Base-by-base conservation (phyloP, 2,888 invertebrate genomes). In the Cryptus armator region DNA sequence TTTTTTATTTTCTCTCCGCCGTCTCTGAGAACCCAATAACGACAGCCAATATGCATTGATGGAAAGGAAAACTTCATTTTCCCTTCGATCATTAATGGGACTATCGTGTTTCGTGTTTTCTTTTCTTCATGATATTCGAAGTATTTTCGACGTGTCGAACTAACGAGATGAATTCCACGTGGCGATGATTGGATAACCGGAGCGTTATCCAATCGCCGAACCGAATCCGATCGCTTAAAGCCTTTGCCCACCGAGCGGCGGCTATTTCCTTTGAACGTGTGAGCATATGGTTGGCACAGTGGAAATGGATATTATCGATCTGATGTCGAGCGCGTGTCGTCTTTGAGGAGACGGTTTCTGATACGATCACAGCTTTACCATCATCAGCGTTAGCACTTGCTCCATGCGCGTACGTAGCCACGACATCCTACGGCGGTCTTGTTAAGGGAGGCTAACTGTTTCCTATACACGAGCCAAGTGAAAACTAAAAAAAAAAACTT, bases 281-380 rank as follows among this genome's bases (percentile, higher is more conserved):
- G 66, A 24, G 24, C 51, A 67, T 79, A 66, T 19, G 16, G 32
- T 29, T 44, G 53, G 70, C 48, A 84, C 71, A 84, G 80, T 80
- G 71, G 80, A 80, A 80, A 80, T 75, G 75, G 83, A 84, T 80
- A 84, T 80, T 83, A 83, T 83, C 80, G 80, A 84, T 80, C 80
- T 76, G 83, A 80, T 71, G 64, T 66, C 71, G 51, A 71, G 76
- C 12, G 53, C 68, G 79, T 48, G 59, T 66, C 68, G 70, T 70
- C 80, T 84, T 79, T 80, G 83, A 80, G 71, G 37, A 43, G 53
- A 59, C 64, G 56, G 48, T 56, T 78, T 66, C 43, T 29, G 16
- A 70, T 37, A 53, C 59, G 51, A 75, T 80, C 70, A 16, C 32
- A 66, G 56, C 53, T 53, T 76, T 80, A 79, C 79, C 82, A 77